These are phyloP conservation scores for Myiotriccus ornatus DNA, from an alignment of 2,797 vertebrate genomes.

Conservation along the genomic window DNA sequence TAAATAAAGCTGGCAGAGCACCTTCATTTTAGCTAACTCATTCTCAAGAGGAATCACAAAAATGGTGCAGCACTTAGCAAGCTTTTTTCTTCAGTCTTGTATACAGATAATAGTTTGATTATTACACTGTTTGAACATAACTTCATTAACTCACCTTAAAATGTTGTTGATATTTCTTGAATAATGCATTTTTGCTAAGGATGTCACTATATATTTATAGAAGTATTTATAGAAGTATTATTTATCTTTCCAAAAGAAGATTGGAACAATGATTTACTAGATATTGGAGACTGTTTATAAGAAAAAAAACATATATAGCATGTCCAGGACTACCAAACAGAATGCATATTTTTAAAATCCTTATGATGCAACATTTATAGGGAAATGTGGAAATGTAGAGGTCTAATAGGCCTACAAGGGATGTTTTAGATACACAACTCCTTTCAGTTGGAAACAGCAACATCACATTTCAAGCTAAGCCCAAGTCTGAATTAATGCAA, in stretches of 20 bases:
- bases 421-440: background rate
- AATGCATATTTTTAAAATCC: background rate
- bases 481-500: background rate
- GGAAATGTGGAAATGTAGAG: background rate
- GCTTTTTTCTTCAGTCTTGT: background rate
- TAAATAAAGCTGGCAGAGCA: constrained; percentile 31
- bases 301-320: background rate
- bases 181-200: background rate
- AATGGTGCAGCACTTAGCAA: background rate
- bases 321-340: background rate
- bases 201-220: background rate
- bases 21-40: background rate
- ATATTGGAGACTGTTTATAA: background rate
- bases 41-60: constrained; percentile 20
- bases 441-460: background rate
- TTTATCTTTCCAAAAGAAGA: background rate
- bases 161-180: background rate
- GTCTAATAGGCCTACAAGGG: background rate
- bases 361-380: background rate
- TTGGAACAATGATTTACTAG: background rate
- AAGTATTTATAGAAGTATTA: background rate
- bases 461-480: background rate
- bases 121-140: background rate
- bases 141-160: background rate
- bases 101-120: background rate